A percentile compares a stretch with the other conserved stretches of the same genome.
Evolutionary conservation across 1,140 invertebrate species (phyloP).

Genomic region (Copidosoma floridanum): DNA sequence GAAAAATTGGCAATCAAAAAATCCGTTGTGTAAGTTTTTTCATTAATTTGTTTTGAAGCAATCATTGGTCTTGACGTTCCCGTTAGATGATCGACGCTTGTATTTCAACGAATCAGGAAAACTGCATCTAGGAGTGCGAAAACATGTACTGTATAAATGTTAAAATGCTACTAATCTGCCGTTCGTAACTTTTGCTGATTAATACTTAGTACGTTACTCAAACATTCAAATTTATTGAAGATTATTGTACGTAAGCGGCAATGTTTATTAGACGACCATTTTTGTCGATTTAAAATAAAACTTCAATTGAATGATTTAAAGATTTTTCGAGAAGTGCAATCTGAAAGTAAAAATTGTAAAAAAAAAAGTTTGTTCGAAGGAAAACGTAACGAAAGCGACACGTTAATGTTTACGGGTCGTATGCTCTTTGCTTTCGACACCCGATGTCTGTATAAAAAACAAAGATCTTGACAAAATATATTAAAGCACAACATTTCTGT

Average conservation of each 20-base stretch:
- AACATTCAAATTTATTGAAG: constrained; percentile 7
- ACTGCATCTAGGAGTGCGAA: too few relatives aligned
- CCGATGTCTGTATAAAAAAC: constrained; percentile 31
- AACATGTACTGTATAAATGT: constrained; percentile 24
- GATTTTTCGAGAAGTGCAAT: constrained; percentile 27
- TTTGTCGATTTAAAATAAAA: constrained; percentile 11
- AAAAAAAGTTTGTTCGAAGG: constrained; percentile 11
- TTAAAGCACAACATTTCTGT: constrained; percentile 28
- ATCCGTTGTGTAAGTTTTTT: too few relatives aligned
- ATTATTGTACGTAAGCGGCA: constrained; percentile 15
- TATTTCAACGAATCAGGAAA: too few relatives aligned
- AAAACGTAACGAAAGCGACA: constrained; percentile 6
- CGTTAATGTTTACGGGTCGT: constrained; percentile 26
- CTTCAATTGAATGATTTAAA: constrained; percentile 21
- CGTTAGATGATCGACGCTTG: too few relatives aligned
- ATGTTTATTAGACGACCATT: constrained; percentile 18
- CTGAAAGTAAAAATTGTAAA: constrained; percentile 31
- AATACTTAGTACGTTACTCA: constrained; percentile 4
- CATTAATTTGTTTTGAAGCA: too few relatives aligned
- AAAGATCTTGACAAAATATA: constrained; percentile 29
- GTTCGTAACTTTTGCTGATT: constrained; percentile 16
- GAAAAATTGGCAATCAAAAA: too few relatives aligned
- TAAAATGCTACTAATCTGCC: constrained; percentile 17
- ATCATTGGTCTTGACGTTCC: too few relatives aligned
- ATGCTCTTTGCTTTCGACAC: constrained; percentile 27